phyloP scores from a whole-genome alignment of 2,888 invertebrate genomes.

The Sylvicola fuscatus region DNA sequence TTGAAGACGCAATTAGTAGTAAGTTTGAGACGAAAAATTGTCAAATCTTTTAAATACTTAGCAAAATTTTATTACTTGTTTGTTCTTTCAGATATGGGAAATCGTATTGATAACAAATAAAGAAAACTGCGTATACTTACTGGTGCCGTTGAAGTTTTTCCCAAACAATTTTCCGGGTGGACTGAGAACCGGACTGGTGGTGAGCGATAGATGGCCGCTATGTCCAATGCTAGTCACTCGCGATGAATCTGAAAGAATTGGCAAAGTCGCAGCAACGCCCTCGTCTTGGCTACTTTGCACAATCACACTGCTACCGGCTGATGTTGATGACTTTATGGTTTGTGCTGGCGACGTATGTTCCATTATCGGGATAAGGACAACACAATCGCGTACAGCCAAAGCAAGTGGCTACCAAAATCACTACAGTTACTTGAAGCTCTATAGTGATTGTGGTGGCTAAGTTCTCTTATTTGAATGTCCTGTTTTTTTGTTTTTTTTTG shows the following conservation, averaged over 20 bases:
- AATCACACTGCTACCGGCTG: slow-evolving; percentile 7
- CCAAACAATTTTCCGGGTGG: slow-evolving; percentile 25
- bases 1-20: no score
- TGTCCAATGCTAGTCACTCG: background rate
- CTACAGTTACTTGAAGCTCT: background rate
- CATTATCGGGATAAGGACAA: no score
- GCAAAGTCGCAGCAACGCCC: slow-evolving; percentile 5
- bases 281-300: slow-evolving; percentile 12
- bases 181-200: slow-evolving; percentile 24
- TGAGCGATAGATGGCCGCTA: slow-evolving; percentile 16
- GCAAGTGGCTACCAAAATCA: no score
- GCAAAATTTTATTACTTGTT: no score
- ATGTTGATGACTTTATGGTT: slow-evolving; percentile 1
- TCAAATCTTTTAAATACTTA: no score
- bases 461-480: no score
- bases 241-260: background rate
- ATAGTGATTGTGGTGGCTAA: slow-evolving; percentile 6
- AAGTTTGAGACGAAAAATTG: no score
- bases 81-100: no score
- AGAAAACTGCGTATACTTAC: slow-evolving; percentile 13
- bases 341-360: no score
- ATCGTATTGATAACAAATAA: slow-evolving; percentile 2
- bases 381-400: no score
- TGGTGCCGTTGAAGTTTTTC: slow-evolving; percentile 24
- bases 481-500: no score